Conservation (phyloP, 2,113 vertebrate genomes). For the Porphyrio hochstetteri region DNA sequence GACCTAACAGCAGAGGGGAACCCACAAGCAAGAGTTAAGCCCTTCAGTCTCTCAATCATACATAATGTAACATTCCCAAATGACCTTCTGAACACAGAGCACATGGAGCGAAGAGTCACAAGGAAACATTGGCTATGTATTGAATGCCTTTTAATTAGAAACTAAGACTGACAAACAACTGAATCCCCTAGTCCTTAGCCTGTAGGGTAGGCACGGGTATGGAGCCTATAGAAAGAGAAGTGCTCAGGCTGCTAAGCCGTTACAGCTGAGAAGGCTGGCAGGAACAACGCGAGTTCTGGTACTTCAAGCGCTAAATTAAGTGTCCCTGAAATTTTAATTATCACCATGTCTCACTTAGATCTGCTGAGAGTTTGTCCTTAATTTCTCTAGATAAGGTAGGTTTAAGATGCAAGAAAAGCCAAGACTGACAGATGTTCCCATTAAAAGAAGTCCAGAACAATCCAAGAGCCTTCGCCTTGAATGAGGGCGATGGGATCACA, state of each 20-base stretch:
- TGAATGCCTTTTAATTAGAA: neutral
- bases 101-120: neutral
- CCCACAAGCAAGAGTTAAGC: neutral
- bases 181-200: neutral
- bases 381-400: neutral
- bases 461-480: neutral
- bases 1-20: neutral
- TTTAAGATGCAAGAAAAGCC: neutral
- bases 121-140: accelerated
- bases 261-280: neutral
- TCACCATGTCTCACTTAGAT: neutral
- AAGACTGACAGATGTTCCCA: neutral
- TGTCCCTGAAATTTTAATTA: neutral
- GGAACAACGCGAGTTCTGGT: neutral
- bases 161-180: neutral
- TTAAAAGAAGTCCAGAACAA: neutral
- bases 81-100: neutral
- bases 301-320: neutral
- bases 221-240: neutral
- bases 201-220: accelerated
- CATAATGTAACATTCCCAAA: neutral
- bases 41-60: neutral
- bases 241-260: neutral
- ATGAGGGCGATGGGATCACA: accelerated
- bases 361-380: neutral